Conservation (phyloP, 2,113 vertebrate species). For the Psittacula cyanocephala region DNA sequence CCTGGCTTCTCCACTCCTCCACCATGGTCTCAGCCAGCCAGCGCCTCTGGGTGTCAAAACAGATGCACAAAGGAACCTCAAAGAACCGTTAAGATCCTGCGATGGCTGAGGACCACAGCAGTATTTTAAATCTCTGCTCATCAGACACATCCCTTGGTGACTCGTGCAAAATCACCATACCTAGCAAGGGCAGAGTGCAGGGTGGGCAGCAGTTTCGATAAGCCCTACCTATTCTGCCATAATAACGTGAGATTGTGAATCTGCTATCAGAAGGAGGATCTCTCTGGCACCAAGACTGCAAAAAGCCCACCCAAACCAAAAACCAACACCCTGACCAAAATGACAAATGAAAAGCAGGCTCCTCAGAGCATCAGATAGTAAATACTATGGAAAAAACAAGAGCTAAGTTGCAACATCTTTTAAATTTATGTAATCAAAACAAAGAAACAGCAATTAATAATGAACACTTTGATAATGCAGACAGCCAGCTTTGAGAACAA, state of each 20-base stretch:
- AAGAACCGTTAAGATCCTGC: neutral
- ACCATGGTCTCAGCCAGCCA: neutral
- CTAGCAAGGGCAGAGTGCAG: neutral
- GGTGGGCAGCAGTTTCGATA: neutral
- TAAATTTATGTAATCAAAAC: conserved; percentile 67
- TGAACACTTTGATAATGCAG: conserved; percentile 19
- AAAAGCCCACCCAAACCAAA: neutral
- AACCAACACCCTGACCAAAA: conserved; percentile 8
- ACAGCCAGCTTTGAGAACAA: neutral
- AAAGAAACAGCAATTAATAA: conserved; percentile 63
- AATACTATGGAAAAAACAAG: neutral
- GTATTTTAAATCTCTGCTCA: neutral
- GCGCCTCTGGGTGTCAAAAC: neutral
- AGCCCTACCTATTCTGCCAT: neutral
- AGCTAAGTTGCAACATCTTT: conserved; percentile 58
- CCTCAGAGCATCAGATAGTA: conserved; percentile 60
- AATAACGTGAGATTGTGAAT: neutral
- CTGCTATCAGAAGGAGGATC: neutral
- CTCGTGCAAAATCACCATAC: neutral
- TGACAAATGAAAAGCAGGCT: conserved; percentile 67
- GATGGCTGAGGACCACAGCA: neutral
- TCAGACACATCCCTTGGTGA: neutral
- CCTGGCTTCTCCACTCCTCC: neutral
- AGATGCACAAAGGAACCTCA: neutral
- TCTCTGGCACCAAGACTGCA: neutral